These are phyloP conservation scores for Campoplex capitator DNA, from an alignment of 2,888 invertebrate species.

Conservation along the genomic window DNA sequence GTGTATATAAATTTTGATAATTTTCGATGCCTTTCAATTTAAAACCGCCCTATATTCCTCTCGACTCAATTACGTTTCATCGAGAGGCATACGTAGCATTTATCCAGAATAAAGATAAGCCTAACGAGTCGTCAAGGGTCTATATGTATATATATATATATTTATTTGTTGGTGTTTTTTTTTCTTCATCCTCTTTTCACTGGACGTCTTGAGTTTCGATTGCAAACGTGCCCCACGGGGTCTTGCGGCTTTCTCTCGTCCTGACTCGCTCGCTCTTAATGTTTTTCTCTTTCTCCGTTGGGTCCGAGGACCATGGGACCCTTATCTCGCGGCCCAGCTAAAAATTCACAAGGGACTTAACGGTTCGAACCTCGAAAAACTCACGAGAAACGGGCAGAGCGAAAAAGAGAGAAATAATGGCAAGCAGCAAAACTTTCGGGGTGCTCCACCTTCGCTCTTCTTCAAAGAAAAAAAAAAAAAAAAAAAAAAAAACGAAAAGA, in stretches of 20 bases:
- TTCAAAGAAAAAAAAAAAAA: conserved; percentile 3
- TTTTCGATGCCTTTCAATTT: conserved; percentile 17
- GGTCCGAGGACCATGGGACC: neutral
- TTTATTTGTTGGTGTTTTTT: conserved; percentile 6
- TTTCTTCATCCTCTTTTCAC: conserved; percentile 31
- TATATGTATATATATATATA: conserved; percentile 5
- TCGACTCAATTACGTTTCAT: conserved; percentile 31
- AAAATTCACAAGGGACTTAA: conserved; percentile 61
- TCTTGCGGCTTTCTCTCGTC: conserved; percentile 16
- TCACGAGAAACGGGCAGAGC: conserved; percentile 1
- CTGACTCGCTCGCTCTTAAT: conserved; percentile 28
- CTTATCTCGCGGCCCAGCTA: conserved; percentile 57
- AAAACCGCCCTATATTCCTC: neutral
- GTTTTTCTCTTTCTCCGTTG: conserved; percentile 10
- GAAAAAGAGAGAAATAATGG: conserved; percentile 11
- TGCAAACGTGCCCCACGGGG: conserved; percentile 36
- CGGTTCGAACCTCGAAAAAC: conserved; percentile 42
- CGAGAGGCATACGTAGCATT: conserved; percentile 49
- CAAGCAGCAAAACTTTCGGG: conserved; percentile 17
- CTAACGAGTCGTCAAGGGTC: conserved; percentile 54
- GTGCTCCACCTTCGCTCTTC: conserved; percentile 35
- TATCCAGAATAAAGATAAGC: conserved; percentile 65
- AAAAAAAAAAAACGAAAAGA: conserved; percentile 10
- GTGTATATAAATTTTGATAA: neutral
- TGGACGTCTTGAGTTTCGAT: conserved; percentile 54